phyloP scores from a whole-genome alignment of 1,140 invertebrate genomes.

The Anoplophora glabripennis region DNA sequence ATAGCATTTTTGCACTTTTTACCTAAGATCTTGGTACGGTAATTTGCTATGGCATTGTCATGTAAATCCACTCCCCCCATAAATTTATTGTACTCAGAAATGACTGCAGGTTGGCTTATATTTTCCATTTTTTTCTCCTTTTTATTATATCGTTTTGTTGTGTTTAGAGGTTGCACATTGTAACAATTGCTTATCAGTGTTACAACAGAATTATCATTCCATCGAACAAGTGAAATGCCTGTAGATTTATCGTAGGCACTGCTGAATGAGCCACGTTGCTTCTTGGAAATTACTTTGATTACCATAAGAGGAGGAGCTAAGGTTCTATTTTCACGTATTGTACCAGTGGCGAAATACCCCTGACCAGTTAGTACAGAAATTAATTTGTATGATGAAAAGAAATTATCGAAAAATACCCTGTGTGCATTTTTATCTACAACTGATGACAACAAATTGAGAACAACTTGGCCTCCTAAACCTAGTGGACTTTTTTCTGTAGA shows the following conservation, averaged over 20 bases:
- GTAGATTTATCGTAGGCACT: too few relatives aligned
- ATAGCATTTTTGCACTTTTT: slow-evolving; percentile 40
- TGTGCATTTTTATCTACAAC: slow-evolving; percentile 14
- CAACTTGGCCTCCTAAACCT: slow-evolving; percentile 17
- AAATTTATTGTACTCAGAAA: slow-evolving; percentile 21
- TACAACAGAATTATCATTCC: too few relatives aligned
- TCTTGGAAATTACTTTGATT: too few relatives aligned
- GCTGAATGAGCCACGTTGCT: too few relatives aligned
- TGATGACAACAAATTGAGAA: slow-evolving; percentile 10
- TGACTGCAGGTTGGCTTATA: too few relatives aligned
- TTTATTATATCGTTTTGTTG: too few relatives aligned
- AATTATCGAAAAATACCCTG: slow-evolving; percentile 24
- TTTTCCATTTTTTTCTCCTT: too few relatives aligned
- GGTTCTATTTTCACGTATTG: slow-evolving; percentile 20
- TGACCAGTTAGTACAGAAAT: slow-evolving; percentile 13
- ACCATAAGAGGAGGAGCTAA: too few relatives aligned
- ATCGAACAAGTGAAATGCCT: too few relatives aligned
- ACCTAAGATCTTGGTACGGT: slow-evolving; percentile 31
- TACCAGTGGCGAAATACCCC: slow-evolving; percentile 21
- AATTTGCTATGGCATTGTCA: slow-evolving; percentile 39
- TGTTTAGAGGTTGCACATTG: too few relatives aligned
- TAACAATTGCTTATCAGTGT: too few relatives aligned
- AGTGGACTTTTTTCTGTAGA: slow-evolving; percentile 10
- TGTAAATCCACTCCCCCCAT: slow-evolving; percentile 40
- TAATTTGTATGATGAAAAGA: slow-evolving; percentile 20